phyloP scores from a whole-genome alignment of 2,797 vertebrate species.

The Cyclopterus lumpus region DNA sequence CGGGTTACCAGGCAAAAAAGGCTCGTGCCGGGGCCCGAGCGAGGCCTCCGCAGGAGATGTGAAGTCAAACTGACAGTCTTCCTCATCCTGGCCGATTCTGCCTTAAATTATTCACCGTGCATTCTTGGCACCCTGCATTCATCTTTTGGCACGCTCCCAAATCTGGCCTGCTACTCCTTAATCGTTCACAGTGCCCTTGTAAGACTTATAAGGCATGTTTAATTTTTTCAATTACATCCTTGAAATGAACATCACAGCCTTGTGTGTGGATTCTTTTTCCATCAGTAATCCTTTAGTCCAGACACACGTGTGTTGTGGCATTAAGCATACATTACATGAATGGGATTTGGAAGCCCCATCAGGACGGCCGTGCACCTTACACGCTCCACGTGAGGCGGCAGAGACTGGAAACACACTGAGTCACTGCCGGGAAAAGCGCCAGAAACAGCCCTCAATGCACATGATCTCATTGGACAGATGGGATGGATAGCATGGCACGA shows the following conservation, averaged over 20 bases:
- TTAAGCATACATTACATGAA: not conserved
- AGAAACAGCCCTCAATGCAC: conserved; percentile 33
- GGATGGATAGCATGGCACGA: conserved; percentile 29
- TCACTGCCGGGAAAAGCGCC: conserved; percentile 66
- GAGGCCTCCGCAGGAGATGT: conserved; percentile 53
- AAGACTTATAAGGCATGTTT: not conserved
- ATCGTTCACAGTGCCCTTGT: conserved; percentile 24
- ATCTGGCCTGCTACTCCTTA: conserved; percentile 6
- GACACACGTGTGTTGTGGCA: not conserved
- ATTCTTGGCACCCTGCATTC: conserved; percentile 41
- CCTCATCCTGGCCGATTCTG: conserved; percentile 37
- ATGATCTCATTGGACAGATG: conserved; percentile 59
- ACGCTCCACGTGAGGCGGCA: conserved; percentile 40
- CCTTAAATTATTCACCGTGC: conserved; percentile 70
- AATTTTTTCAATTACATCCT: conserved; percentile 16
- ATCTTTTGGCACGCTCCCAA: conserved; percentile 41
- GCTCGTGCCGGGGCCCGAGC: conserved; percentile 16
- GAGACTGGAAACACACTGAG: conserved; percentile 63
- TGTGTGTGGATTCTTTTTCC: too few relatives aligned
- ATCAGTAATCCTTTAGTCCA: too few relatives aligned
- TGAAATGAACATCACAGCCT: not conserved
- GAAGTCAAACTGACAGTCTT: conserved; percentile 32
- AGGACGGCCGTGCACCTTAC: conserved; percentile 9
- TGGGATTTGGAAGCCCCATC: conserved; percentile 2
- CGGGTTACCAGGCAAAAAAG: conserved; percentile 31